phyloP scores from a whole-genome alignment of 2,888 invertebrate species.

The Apeira syringaria region DNA sequence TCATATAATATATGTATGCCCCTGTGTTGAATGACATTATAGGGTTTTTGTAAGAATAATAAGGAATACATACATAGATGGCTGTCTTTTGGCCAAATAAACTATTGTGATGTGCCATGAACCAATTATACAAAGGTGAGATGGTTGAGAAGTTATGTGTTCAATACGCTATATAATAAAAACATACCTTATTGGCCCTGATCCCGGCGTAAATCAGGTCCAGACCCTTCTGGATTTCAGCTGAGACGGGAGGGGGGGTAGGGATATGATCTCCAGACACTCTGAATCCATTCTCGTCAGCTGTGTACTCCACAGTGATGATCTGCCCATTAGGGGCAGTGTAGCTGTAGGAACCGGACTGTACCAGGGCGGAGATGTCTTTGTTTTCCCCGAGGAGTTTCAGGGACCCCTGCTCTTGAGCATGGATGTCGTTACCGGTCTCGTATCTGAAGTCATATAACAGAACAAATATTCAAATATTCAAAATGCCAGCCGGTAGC shows the following conservation, averaged over 20 bases:
- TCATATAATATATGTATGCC: no score
- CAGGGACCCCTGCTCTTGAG: slow-evolving; percentile 90
- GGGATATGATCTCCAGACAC: slow-evolving; percentile 92
- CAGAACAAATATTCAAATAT: not conserved
- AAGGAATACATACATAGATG: no score
- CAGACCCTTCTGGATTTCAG: slow-evolving; percentile 93
- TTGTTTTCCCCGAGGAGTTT: slow-evolving; percentile 87
- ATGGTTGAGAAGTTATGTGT: not conserved
- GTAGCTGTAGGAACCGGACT: slow-evolving; percentile 91
- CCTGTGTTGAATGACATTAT: no score
- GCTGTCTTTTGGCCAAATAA: no score
- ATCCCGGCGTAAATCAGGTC: slow-evolving; percentile 94
- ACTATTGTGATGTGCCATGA: no score
- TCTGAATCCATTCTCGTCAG: slow-evolving; percentile 92
- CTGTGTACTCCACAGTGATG: slow-evolving; percentile 90
- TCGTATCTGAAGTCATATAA: slow-evolving; percentile 85
- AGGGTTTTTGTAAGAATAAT: no score
- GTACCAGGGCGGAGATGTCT: slow-evolving; percentile 85
- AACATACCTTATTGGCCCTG: slow-evolving; percentile 77
- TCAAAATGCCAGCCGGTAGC: no score
- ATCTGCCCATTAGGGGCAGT: slow-evolving; percentile 91
- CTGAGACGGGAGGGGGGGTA: slow-evolving; percentile 92
- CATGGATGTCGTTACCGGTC: slow-evolving; percentile 92
- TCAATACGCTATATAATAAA: not conserved
- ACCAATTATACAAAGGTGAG: not conserved